These are phyloP conservation scores for Aviceda subcristata DNA, from an alignment of 2,113 vertebrate genomes.

Conservation along the genomic window DNA sequence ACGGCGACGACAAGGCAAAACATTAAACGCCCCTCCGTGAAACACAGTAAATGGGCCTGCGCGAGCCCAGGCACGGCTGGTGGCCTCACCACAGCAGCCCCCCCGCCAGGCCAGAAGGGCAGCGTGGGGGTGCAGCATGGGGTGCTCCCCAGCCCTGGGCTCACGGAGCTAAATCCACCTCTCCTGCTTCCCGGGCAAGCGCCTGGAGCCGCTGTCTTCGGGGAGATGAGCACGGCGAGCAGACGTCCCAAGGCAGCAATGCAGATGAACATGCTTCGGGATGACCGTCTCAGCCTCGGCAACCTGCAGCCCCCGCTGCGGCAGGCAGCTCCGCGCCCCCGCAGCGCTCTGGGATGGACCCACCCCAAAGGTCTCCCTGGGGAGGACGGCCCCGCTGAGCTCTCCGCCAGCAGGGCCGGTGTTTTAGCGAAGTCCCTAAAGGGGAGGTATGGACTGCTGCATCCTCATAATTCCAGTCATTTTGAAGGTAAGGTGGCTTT, in stretches of 20 bases:
- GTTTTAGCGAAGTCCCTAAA: neutral
- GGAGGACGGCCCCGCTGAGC: neutral
- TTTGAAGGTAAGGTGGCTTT: neutral
- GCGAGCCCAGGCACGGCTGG: neutral
- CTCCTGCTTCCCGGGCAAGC: fast-evolving
- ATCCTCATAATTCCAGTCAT: neutral
- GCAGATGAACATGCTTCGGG: fast-evolving
- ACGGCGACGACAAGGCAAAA: neutral
- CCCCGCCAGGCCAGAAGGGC: neutral
- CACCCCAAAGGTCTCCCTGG: neutral
- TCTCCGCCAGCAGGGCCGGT: neutral
- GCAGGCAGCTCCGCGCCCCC: neutral
- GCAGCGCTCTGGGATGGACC: neutral
- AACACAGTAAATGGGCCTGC: neutral
- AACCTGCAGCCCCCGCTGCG: fast-evolving
- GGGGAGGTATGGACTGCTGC: neutral
- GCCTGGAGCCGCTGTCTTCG: neutral
- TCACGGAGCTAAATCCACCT: neutral
- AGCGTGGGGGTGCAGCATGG: fast-evolving
- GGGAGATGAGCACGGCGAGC: neutral
- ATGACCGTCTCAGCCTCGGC: neutral
- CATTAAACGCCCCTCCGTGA: fast-evolving
- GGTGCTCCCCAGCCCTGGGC: neutral
- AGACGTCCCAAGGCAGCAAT: neutral
- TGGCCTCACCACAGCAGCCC: fast-evolving